These are phyloP conservation scores for Stichopus horrens DNA, from an alignment of 53 echinoderm and acorn worm species.

Conservation along the genomic window DNA sequence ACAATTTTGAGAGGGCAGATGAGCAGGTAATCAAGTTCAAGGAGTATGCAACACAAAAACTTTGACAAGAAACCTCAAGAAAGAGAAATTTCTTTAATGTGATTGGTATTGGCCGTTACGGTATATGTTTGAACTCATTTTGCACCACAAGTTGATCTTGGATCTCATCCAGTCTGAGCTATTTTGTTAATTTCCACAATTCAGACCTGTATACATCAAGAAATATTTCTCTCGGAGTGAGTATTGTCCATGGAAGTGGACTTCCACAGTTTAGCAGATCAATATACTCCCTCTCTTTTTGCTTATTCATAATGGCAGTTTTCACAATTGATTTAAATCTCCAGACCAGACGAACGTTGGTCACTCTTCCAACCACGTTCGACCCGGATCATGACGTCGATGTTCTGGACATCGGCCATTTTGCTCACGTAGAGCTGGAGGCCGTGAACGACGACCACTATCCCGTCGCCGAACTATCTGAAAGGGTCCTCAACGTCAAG, in stretches of 20 bases:
- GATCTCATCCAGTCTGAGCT: too few relatives aligned
- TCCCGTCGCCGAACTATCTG: constrained; percentile 43
- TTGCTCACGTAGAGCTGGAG: constrained; percentile 77
- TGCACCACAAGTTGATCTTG: too few relatives aligned
- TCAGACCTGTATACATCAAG: too few relatives aligned
- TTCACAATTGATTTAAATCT: neutral
- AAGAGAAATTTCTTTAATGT: too few relatives aligned
- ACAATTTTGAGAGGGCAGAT: constrained; percentile 47
- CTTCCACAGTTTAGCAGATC: too few relatives aligned
- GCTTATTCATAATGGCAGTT: too few relatives aligned
- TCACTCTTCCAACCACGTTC: constrained; percentile 66
- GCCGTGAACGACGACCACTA: constrained; percentile 62
- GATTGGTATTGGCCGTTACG: too few relatives aligned
- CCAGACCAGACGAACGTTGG: constrained; percentile 67
- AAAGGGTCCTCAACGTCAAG: constrained; percentile 56
- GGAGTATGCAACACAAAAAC: neutral
- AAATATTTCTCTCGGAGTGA: too few relatives aligned
- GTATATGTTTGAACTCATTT: too few relatives aligned
- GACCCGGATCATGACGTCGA: constrained; percentile 77
- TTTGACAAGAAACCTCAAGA: neutral
- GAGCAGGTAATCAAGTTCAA: constrained; percentile 46
- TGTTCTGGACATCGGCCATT: constrained; percentile 76
- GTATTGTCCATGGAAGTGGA: too few relatives aligned
- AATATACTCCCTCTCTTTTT: too few relatives aligned
- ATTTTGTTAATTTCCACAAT: too few relatives aligned